Evolutionary conservation across 1,140 invertebrate genomes (phyloP), one percentile per base, ranked within the genome.

Genomic region (Trichonephila clavata): DNA sequence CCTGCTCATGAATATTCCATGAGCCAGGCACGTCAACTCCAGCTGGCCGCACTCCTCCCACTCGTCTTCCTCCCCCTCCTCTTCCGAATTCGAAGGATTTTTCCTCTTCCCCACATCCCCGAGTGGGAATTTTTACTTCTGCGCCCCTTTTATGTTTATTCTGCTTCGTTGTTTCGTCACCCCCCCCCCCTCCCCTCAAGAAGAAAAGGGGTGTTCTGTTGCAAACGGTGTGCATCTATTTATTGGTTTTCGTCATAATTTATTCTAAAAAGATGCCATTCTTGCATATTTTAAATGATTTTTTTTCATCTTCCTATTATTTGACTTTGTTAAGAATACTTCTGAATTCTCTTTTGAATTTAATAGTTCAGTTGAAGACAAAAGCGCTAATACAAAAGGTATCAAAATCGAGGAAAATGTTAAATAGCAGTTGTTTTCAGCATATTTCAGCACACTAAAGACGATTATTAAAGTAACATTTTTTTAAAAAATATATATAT

Each of bases 1-100:
- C 92, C 39, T 81, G 50, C 87, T 94, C 93, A 94, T 94, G 93
- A 94, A 94, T 94, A 94, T 94, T 89, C 93, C 86, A 94, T 94
- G 93, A 94, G 93, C 86, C 21, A 43, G 86, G 61, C 86, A 81
- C 93, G 87, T 94, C 93, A 89, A 61, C 77, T 84, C 39, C 86
- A 89, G 87, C 86, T 90, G 86, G 24, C 60, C 57, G n/a, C 60
- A 18, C 60, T 27, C 63, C 60, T 60, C 93, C 24, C 39, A 21
- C 90, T 39, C 50, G 57, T 59, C 39, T 91, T 65, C 59, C 60
- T 84, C 90, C 24, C 71, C 71, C 27, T 32, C 68, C 80, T 86
- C 32, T 32, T 59, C 68, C 24, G 60, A 93, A 93, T 87, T 93
- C 65, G n/a, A 61, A 83, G 57, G 81, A 90, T 80, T 65, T 80